Evolutionary conservation across 2,797 vertebrate genomes (phyloP), one percentile per base, ranked within the genome.

Genomic region (Karalla daura): DNA sequence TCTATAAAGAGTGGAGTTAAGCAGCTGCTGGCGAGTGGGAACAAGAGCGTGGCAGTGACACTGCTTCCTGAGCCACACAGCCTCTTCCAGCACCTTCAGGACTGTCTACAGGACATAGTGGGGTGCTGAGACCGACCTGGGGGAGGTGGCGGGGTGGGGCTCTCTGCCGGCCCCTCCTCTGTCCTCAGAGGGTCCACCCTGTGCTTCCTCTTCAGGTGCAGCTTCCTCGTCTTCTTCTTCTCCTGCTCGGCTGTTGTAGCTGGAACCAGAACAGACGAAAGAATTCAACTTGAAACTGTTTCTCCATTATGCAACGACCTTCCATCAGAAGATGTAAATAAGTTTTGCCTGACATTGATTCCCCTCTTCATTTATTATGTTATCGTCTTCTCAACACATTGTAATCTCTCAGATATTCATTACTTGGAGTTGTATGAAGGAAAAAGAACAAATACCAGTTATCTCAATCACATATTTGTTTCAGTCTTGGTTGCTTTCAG

Each of bases 141-240:
- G 11, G 87, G 87, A 4, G 92, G 85, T 0, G 95, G 92, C 15
- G 96, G 94, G 0, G 90, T 85, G 50, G 94, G 89, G 83, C 91
- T 95, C 84, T 95, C 93, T 1, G 91, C 65, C 7, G 79, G 76
- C n/a, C 87, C 58, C 0, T 96, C 96, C 1, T 98, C 96, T 4
- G 83, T 50, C 78, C 88, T 93, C 58, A 96, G 76, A 5, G 98
- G 97, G 78, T 98, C 97, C 27, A 99, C 95, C 44, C 94, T 91
- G 88, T 98, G 94, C 72, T 93, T 96, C 67, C 96, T 94, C 93
- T 95, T 98, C 61, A 99, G 92, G 66, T 93, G 93, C n/a, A 95
- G 74, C 81, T 95, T 98, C 84, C 93, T 96, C 23, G 44, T 83
- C 91, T 95, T 98, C 93, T 96, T 98, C 86, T 94, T 98, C 80